These are phyloP conservation scores for Pogonomyrmex californicus DNA, from an alignment of 1,140 invertebrate species.

Conservation along the genomic window DNA sequence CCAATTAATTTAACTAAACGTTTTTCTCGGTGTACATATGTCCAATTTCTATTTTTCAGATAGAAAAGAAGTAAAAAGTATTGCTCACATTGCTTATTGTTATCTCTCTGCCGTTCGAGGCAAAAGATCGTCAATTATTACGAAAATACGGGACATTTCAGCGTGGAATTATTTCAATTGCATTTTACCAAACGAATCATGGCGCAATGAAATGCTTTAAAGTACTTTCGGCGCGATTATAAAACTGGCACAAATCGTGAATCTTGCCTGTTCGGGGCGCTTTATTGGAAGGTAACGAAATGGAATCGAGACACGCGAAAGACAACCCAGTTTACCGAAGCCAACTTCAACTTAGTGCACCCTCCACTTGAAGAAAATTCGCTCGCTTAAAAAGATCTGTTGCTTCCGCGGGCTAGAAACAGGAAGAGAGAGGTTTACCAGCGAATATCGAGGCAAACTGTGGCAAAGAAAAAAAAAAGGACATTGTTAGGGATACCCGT, in stretches of 20 bases:
- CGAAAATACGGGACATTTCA: conserved; percentile 18
- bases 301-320: conserved; percentile 62
- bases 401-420: conserved; percentile 34
- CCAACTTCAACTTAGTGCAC: conserved; percentile 25
- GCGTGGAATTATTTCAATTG: conserved; percentile 45
- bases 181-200: conserved; percentile 22
- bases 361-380: conserved; percentile 51
- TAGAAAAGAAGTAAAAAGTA: neutral
- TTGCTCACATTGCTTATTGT: neutral
- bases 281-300: conserved; percentile 66
- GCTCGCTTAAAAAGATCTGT: conserved; percentile 54
- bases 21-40: too few relatives aligned
- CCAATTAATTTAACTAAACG: too few relatives aligned
- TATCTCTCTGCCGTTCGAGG: neutral
- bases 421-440: conserved; percentile 40
- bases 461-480: conserved; percentile 13
- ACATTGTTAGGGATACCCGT: conserved; percentile 70
- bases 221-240: conserved; percentile 45
- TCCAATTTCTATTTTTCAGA: too few relatives aligned
- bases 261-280: conserved; percentile 37
- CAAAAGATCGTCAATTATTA: conserved; percentile 25
- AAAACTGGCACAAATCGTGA: conserved; percentile 53
- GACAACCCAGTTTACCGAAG: conserved; percentile 51
- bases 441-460: conserved; percentile 46
- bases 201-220: conserved; percentile 24